Percentiles rank a stretch among this genome's conserved stretches.
These are phyloP conservation scores for Coptotermes formosanus DNA, from an alignment of 1,140 invertebrate genomes.

Conservation along the genomic window DNA sequence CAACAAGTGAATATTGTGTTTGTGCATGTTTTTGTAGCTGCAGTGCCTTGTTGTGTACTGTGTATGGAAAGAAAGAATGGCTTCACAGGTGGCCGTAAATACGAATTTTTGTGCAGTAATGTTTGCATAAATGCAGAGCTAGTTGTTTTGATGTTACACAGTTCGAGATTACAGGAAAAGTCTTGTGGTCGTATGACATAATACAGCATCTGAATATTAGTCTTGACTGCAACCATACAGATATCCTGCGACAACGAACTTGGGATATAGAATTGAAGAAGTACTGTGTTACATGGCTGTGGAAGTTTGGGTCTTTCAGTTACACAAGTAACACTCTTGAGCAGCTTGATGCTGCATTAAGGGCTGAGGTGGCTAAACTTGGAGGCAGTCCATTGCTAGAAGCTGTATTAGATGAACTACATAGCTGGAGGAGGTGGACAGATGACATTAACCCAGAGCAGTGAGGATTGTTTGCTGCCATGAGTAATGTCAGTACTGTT, in stretches of 20 bases:
- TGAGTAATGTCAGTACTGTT: neutral
- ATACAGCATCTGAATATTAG: no score
- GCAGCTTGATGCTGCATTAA: constrained; percentile 69
- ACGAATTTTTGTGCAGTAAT: no score
- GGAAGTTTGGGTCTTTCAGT: constrained; percentile 84
- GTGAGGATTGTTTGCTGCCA: neutral
- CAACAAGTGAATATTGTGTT: no score
- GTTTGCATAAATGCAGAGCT: no score
- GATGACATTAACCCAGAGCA: neutral
- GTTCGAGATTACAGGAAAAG: no score
- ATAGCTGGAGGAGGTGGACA: constrained; percentile 50
- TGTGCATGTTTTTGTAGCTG: no score
- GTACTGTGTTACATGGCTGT: constrained; percentile 84
- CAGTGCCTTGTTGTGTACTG: no score
- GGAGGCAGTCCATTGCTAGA: constrained; percentile 82
- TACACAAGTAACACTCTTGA: constrained; percentile 76
- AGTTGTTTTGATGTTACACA: no score
- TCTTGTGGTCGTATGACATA: no score
- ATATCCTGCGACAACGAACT: constrained; percentile 86
- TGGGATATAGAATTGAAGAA: constrained; percentile 88
- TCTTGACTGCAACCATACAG: constrained; percentile 50
- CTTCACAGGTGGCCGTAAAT: no score
- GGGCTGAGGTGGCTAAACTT: constrained; percentile 69
- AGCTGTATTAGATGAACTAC: constrained; percentile 71
- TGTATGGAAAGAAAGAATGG: no score